A percentile compares a stretch with the other conserved stretches of the same genome.
phyloP scores from a whole-genome alignment of 2,113 vertebrate genomes.

The Sinocyclocheilus rhinocerous region DNA sequence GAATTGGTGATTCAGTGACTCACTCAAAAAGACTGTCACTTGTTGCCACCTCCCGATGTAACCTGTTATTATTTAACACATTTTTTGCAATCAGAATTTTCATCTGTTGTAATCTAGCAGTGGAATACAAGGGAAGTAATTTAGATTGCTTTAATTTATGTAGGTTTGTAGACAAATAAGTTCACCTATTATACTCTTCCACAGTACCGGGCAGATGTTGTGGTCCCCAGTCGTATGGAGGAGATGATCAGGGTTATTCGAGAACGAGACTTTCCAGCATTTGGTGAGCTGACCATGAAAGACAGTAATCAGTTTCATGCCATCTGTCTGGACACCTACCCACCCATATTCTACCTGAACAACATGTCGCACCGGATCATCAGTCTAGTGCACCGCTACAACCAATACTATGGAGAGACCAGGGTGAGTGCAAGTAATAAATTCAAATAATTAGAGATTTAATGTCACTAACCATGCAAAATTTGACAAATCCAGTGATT shows the following conservation, averaged over 20 bases:
- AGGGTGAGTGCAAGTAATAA: conserved; percentile 74
- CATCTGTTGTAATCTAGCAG: background rate
- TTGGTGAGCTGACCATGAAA: conserved; percentile 90
- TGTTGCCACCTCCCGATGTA: too few relatives aligned
- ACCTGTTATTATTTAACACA: background rate
- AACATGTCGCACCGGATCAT: conserved; percentile 83
- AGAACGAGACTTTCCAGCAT: conserved; percentile 81
- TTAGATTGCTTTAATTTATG: background rate
- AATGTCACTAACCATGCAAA: background rate
- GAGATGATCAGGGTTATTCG: conserved; percentile 82
- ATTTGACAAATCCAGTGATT: background rate
- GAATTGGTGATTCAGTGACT: background rate
- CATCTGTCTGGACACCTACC: conserved; percentile 95
- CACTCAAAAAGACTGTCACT: too few relatives aligned
- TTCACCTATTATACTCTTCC: conserved; percentile 10
- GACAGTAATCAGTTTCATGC: conserved; percentile 99
- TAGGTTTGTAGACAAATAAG: background rate
- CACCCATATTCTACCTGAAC: conserved; percentile 93
- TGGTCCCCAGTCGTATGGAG: conserved; percentile 83
- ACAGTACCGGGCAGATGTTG: conserved; percentile 84
- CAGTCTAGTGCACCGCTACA: conserved; percentile 85
- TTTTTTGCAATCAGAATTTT: background rate
- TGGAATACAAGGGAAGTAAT: background rate
- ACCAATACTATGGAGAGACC: conserved; percentile 77
- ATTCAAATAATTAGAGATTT: background rate